These are phyloP conservation scores for Iguana delicatissima DNA, from an alignment of 2,797 vertebrate genomes.

Conservation along the genomic window DNA sequence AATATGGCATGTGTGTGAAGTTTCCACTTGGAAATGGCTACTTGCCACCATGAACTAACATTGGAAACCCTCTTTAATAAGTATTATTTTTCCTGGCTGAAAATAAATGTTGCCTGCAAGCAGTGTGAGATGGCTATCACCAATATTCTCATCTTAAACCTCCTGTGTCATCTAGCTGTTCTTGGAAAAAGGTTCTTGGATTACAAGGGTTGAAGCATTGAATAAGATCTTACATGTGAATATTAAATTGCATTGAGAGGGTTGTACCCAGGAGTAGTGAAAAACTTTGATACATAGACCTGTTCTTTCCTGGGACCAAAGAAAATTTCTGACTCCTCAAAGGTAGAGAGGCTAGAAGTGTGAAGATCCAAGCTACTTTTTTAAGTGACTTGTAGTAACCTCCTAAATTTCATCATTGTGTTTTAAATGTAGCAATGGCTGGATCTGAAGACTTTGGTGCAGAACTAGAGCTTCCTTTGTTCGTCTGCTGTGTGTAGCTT, in stretches of 20 bases:
- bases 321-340: background rate
- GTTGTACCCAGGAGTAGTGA: background rate
- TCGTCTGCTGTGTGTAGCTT: constrained; percentile 21
- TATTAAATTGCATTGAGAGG: background rate
- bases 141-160: background rate
- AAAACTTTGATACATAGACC: background rate
- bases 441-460: constrained; percentile 47
- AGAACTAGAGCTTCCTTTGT: constrained; percentile 46
- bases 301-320: background rate
- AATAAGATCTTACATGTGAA: background rate
- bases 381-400: constrained; percentile 44
- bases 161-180: background rate
- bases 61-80: background rate
- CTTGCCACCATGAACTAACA: background rate
- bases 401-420: constrained; percentile 6
- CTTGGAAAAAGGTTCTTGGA: background rate
- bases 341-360: constrained; percentile 12
- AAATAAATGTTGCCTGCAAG: background rate
- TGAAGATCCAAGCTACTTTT: constrained; percentile 6
- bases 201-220: background rate
- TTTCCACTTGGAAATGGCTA: too few relatives aligned
- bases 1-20: background rate
- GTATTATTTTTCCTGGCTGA: background rate
- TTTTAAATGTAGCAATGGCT: constrained; percentile 40
- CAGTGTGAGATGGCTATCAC: background rate